These are phyloP conservation scores for Scrobipalpa atriplicella DNA, from an alignment of 2,888 invertebrate genomes.

Conservation along the genomic window DNA sequence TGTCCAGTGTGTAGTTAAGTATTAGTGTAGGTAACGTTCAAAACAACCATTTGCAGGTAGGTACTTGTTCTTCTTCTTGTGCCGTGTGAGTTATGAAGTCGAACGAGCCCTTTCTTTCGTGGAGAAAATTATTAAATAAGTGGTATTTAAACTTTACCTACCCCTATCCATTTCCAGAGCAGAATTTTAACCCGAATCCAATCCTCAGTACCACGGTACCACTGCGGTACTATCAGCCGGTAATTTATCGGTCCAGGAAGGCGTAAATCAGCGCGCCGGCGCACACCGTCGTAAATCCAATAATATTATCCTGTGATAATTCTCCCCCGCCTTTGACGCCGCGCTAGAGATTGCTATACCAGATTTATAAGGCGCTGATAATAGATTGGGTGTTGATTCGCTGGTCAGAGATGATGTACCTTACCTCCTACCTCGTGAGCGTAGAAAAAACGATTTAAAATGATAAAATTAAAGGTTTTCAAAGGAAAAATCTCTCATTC, in stretches of 20 bases:
- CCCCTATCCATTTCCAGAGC: not conserved
- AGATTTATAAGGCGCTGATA: slow-evolving; percentile 36
- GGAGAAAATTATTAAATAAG: no score
- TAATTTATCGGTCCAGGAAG: slow-evolving; percentile 75
- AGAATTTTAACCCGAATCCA: not conserved
- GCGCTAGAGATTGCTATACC: slow-evolving; percentile 41
- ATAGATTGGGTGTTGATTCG: slow-evolving; percentile 31
- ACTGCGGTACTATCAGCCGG: slow-evolving; percentile 32
- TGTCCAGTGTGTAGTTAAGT: no score
- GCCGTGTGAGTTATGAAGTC: no score
- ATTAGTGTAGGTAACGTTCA: no score
- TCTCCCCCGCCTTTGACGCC: slow-evolving; percentile 42
- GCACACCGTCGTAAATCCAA: slow-evolving; percentile 76
- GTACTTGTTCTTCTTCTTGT: no score
- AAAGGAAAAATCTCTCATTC: no score
- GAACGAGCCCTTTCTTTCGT: no score
- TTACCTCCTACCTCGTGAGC: no score
- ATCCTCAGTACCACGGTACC: slow-evolving; percentile 15
- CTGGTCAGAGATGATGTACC: not conserved
- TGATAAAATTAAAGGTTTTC: no score
- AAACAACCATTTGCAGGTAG: no score
- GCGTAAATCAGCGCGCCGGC: slow-evolving; percentile 75
- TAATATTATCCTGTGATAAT: slow-evolving; percentile 75
- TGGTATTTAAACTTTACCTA: no score
- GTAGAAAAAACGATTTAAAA: no score